These are phyloP conservation scores for Podiceps cristatus DNA, from an alignment of 2,113 vertebrate genomes.

Conservation along the genomic window DNA sequence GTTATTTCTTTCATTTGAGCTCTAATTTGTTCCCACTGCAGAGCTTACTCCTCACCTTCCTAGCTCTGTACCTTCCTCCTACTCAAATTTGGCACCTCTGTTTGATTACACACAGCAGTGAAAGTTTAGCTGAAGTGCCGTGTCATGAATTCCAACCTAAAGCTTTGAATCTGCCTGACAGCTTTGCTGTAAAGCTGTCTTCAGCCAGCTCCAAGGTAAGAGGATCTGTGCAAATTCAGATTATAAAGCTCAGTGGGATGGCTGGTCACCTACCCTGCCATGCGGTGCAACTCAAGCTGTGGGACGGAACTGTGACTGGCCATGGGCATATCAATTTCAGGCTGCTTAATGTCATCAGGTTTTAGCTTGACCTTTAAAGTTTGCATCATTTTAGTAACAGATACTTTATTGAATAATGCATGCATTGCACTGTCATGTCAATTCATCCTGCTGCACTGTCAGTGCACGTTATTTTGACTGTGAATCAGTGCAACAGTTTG, in stretches of 20 bases:
- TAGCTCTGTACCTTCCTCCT: neutral
- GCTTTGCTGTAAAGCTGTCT: neutral
- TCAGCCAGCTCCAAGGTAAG: neutral
- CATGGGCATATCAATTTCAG: neutral
- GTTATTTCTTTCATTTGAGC: neutral
- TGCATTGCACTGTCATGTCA: neutral
- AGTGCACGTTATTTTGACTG: conserved; percentile 13
- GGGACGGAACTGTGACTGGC: neutral
- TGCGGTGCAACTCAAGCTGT: neutral
- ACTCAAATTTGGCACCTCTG: neutral
- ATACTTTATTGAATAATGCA: neutral
- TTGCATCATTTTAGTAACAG: neutral
- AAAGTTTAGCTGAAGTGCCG: neutral
- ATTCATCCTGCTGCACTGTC: neutral
- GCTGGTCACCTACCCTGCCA: neutral
- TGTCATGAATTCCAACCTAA: neutral
- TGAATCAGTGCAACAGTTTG: neutral
- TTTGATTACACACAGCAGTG: neutral
- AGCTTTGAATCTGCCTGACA: neutral
- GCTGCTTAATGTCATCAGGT: neutral
- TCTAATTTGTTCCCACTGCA: neutral
- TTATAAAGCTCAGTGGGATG: neutral
- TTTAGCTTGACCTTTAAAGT: conserved; percentile 9
- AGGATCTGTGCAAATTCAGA: neutral
- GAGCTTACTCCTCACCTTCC: neutral